A percentile compares a stretch with the other conserved stretches of the same genome.
Evolutionary conservation across 2,888 invertebrate genomes (phyloP).

Genomic region (Aphidius colemani): DNA sequence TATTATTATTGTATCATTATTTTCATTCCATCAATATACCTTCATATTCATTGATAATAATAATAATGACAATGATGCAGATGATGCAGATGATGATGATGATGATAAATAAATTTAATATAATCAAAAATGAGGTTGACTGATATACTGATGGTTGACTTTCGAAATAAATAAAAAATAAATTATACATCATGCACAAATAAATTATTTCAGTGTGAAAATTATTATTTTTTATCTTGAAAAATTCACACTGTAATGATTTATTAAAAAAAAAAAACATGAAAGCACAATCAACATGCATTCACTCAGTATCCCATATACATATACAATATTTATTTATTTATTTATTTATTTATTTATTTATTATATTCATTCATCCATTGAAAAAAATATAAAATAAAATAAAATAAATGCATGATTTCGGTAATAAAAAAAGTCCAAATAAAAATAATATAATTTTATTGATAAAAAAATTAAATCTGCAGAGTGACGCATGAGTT

Average conservation of each 20-base stretch:
- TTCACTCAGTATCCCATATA: background rate
- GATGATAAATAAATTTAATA: background rate
- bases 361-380: background rate
- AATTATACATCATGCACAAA: too few relatives aligned
- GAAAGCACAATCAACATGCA: background rate
- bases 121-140: background rate
- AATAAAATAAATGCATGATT: conserved; percentile 18
- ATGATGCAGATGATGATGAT: background rate
- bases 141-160: too few relatives aligned
- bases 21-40: conserved; percentile 13
- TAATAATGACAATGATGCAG: background rate
- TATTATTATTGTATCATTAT: too few relatives aligned
- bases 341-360: too few relatives aligned
- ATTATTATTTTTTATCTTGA: too few relatives aligned
- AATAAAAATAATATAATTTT: conserved; percentile 1
- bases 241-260: too few relatives aligned
- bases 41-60: background rate
- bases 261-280: background rate
- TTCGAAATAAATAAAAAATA: too few relatives aligned
- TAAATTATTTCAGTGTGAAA: too few relatives aligned
- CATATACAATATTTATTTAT: too few relatives aligned
- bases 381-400: too few relatives aligned
- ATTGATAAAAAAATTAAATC: conserved; percentile 7
- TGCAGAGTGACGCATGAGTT: conserved; percentile 30
- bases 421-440: background rate